Percentiles rank a stretch among this genome's conserved stretches.
Conservation (phyloP, 2,888 invertebrate genomes). For the Mythimna albipuncta region DNA sequence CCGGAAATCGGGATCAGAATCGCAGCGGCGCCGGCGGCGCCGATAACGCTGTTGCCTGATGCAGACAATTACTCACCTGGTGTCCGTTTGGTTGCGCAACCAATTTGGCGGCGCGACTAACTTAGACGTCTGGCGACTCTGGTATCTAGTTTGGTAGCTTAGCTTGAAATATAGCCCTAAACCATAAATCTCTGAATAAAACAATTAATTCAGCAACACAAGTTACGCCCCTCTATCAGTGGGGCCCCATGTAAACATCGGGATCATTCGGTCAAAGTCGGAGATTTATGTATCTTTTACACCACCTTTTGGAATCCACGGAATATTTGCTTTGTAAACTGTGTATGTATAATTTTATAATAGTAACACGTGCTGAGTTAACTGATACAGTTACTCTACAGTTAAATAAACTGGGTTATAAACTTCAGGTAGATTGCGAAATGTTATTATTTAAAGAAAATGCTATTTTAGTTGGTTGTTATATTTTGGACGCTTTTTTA, state of each 20-base stretch:
- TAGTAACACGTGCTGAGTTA: constrained; percentile 65
- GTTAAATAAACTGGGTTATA: constrained; percentile 27
- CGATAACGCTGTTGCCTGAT: too few relatives aligned
- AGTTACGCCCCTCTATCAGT: constrained; percentile 47
- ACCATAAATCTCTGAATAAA: constrained; percentile 15
- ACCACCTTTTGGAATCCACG: constrained; percentile 44
- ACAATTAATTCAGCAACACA: constrained; percentile 33
- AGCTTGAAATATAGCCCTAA: not conserved
- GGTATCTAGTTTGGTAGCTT: too few relatives aligned
- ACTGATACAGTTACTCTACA: constrained; percentile 49
- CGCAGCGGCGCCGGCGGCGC: too few relatives aligned
- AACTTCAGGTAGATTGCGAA: constrained; percentile 24
- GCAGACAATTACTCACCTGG: too few relatives aligned
- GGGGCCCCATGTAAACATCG: constrained; percentile 52
- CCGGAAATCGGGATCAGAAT: too few relatives aligned
- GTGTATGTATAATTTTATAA: constrained; percentile 71
- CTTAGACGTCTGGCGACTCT: too few relatives aligned
- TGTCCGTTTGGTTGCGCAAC: too few relatives aligned
- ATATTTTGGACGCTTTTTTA: too few relatives aligned
- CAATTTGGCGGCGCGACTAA: too few relatives aligned
- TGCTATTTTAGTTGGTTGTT: not conserved
- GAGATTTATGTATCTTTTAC: constrained; percentile 64
- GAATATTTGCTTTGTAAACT: constrained; percentile 64
- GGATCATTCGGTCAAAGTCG: constrained; percentile 42
- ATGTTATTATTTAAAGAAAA: not conserved